Evolutionary conservation across 2,113 vertebrate species (phyloP), one percentile per base, ranked within the genome.

Genomic region (Sander vitreus): DNA sequence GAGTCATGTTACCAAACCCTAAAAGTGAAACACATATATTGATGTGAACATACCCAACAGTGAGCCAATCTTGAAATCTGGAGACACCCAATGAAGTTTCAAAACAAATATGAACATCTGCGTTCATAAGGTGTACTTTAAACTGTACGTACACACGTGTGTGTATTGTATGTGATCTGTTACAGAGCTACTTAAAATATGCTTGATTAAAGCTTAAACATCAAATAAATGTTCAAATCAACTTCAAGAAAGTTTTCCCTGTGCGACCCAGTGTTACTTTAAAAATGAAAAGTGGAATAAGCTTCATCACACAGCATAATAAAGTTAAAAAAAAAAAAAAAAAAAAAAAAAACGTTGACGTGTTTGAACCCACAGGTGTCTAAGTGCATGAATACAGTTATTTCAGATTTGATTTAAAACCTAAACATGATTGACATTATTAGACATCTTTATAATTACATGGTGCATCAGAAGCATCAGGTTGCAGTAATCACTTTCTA

Each of bases 1-100:
- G 81, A 91, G 86, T 92, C 92, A 89, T 76, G 51, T 62, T 48
- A 60, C 76, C 68, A 78, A 86, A 87, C 19, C 25, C 43, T 64
- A 64, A 59, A 74, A 82, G 62, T 78, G 82, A 88, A 89, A 86
- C 80, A 81, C 80, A 68, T 55, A 65, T 53, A 79, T 60, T 15
- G 5, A 50, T 51, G 73, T 79, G 54, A 83, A 73, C 15, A 3
- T 51, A 69, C 33, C 47, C 15, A 55, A 64, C 57, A 76, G 59
- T 64, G 53, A 23, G 45, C 30, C 76, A 70, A 21, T 73, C 23
- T 62, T 72, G 23, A 53, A 15, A 27, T 70, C 8, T 58, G 23
- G 5, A 54, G 57, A 60, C 9, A 64, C 19, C 11, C 18, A 50
- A 11, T 18, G 2, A 30, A 7, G 47, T 82, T 81, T 83, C 73